Conservation (phyloP, 2,888 invertebrate species). For the Apotomis turbidana region DNA sequence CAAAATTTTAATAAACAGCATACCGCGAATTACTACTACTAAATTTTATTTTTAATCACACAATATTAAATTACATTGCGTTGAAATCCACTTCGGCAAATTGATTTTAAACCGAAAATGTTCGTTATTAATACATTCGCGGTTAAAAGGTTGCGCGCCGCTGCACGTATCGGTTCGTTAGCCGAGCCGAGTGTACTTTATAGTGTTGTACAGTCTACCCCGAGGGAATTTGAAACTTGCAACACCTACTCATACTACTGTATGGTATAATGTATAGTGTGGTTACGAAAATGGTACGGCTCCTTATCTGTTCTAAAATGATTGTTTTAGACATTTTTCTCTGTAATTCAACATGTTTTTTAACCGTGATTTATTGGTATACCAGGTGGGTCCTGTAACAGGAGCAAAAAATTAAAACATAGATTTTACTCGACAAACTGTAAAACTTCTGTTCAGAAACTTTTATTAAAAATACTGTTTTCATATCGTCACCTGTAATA, state of each 20-base stretch:
- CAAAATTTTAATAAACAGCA: too few species aligned
- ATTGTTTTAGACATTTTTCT: too few species aligned
- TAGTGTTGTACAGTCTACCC: neutral
- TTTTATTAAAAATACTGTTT: too few species aligned
- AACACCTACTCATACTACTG: neutral
- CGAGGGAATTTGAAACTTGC: slow-evolving; percentile 17
- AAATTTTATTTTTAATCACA: neutral
- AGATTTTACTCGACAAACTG: too few species aligned
- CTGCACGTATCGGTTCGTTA: slow-evolving; percentile 19
- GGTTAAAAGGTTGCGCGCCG: slow-evolving; percentile 22
- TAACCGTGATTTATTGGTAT: too few species aligned
- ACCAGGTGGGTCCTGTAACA: too few species aligned
- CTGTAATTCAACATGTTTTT: too few species aligned
- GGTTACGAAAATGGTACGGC: too few species aligned
- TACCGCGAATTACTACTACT: neutral
- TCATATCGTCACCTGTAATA: too few species aligned
- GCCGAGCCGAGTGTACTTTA: slow-evolving; percentile 26
- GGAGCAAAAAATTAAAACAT: too few species aligned
- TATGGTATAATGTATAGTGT: neutral
- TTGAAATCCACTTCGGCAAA: neutral
- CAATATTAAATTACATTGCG: neutral
- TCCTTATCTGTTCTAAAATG: too few species aligned
- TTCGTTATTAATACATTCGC: neutral
- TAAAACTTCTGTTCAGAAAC: too few species aligned
- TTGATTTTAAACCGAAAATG: slow-evolving; percentile 12